Evolutionary conservation across 2,888 invertebrate genomes (phyloP), one percentile per base, ranked within the genome.

Genomic region (Phortica okadai): DNA sequence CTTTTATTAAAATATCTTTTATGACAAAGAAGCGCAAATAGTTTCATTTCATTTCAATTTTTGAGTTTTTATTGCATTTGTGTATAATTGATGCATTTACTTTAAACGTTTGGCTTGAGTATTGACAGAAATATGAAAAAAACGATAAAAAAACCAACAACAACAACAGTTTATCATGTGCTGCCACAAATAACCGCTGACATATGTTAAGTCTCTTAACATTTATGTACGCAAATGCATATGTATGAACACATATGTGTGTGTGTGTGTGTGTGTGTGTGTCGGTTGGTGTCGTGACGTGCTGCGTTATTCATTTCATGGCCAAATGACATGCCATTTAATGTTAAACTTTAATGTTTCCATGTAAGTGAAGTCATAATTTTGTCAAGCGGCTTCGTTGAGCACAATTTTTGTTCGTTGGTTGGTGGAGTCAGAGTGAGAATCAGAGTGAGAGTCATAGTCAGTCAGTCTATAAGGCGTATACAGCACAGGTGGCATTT

Each of bases 271-370:
- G 44, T 45, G 10, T 45, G 16, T 21, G 44, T 25, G n/a, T 72
- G 14, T 72, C 14, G 70, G 25, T n/a, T 67, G 67, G n/a, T 8
- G 59, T 59, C 59, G 59, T 67, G 67, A 42, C 42, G 67, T 42
- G 67, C 70, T 72, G 56, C 56, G 70, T 72, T 72, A 72, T 72
- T 72, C 70, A 56, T 56, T 72, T 72, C 56, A 72, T 56, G 74
- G 70, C 79, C 82, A 88, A 89, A 89, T 90, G 90, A 87, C 87
- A 89, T 86, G 86, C 86, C 88, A 88, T 90, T 90, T 89, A 88
- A 88, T 84, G 83, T 85, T 85, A 80, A 82, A 88, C 80, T 85
- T 81, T 78, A 89, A 88, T 84, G 84, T 84, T 83, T 83, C 80
- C 81, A 78, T 82, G 84, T 82, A 83, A 83, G 83, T 83, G 80